These are phyloP conservation scores for Volucella zonaria DNA, from an alignment of 2,888 invertebrate genomes.

Conservation along the genomic window DNA sequence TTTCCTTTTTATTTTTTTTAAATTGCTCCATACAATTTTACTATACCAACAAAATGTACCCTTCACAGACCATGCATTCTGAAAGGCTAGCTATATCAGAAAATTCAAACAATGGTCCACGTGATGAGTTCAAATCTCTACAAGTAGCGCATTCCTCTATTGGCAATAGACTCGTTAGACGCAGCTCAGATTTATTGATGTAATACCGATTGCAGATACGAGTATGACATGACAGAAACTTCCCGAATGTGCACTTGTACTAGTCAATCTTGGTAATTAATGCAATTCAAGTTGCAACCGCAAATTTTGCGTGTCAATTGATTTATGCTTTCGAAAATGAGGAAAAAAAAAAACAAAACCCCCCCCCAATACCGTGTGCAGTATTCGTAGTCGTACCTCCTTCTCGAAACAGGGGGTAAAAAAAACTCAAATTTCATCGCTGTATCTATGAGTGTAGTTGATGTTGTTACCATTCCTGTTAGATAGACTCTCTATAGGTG, in stretches of 20 bases:
- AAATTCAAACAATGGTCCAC: too few relatives aligned
- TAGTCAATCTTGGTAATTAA: conserved; percentile 59
- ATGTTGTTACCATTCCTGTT: conserved; percentile 64
- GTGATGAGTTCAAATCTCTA: too few relatives aligned
- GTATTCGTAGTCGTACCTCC: conserved; percentile 18
- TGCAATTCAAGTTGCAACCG: conserved; percentile 67
- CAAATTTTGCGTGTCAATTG: conserved; percentile 73
- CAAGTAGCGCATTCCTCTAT: too few relatives aligned
- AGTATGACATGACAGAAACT: conserved; percentile 15
- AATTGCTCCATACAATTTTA: accelerated
- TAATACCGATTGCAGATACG: conserved; percentile 10
- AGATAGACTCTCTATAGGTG: conserved; percentile 52
- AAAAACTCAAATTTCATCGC: conserved; percentile 60
- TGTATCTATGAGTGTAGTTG: conserved; percentile 9
- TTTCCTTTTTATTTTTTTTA: conserved; percentile 2
- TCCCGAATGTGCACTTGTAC: conserved; percentile 42
- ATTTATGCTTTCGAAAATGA: conserved; percentile 65
- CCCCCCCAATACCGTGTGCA: not conserved
- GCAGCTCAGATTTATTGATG: not conserved
- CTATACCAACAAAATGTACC: too few relatives aligned
- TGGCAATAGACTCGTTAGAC: too few relatives aligned
- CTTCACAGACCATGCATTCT: too few relatives aligned
- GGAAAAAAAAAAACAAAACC: conserved; percentile 18
- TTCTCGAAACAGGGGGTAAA: conserved; percentile 23
- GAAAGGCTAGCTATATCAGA: too few relatives aligned